Base-by-base conservation (phyloP, 2,888 invertebrate species). In the Epirrhoe tristata region DNA sequence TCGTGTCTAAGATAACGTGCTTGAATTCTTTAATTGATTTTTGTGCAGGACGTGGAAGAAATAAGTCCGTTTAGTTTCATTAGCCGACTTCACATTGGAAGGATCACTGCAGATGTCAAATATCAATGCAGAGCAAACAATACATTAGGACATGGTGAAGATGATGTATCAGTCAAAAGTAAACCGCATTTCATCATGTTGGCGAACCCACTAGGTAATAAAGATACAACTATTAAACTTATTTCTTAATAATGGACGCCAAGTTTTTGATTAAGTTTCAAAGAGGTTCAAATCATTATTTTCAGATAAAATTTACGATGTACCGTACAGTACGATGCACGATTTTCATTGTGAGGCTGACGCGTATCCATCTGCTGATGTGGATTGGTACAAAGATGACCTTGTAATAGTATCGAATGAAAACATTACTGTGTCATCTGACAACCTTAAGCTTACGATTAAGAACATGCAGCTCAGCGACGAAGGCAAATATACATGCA, bases 381-480 rank as follows among this genome's bases (percentile, higher is more conserved):
- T 66, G 12, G 58, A 54, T 14, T 66, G 66, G 66, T 66, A 51
- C 5, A 66, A 62, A 58, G 34, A 66, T 43, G 54, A 39, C 31
- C 8, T 4, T 1, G n/a, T n/a, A n/a, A 16, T 58, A 6, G 50
- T 62, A 50, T 10, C 53, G 16, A 53, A 61, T 31, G 36, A 57
- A 14, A 16, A 66, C 17, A 10, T 31, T 12, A 57, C 31, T 10
- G 31, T 61, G 39, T 61, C 66, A 8, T 16, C 57, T 52, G 57
- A 66, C 32, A 57, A 61, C 14, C 36, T n/a, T n/a, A 8, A 2
- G 16, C n/a, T 66, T 3, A 61, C 34, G 6, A 53, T 66, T 4
- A 32, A 48, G 0, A 6, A 53, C 6, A 61, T 66, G 66, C 52
- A 53, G 31, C 57, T 32, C 36, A 6, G 10, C 14, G 53, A 66